These are phyloP conservation scores for Rhizomys pruinosus DNA, from an alignment of 2,113 vertebrate genomes.

Conservation along the genomic window DNA sequence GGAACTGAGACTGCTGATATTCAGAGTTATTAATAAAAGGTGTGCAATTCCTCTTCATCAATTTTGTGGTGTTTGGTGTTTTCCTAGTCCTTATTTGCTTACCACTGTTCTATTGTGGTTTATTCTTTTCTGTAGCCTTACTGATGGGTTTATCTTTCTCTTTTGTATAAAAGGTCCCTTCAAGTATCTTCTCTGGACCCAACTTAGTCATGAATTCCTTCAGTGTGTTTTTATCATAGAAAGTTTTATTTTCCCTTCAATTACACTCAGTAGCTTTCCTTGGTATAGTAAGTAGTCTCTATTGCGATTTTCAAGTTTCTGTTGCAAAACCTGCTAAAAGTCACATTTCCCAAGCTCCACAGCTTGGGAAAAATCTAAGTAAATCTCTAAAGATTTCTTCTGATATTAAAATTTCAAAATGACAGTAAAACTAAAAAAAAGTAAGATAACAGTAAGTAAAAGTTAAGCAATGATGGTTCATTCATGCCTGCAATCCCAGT, in stretches of 20 bases:
- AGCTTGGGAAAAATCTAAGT: background rate
- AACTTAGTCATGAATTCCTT: background rate
- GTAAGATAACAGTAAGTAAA: background rate
- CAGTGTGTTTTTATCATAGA: background rate
- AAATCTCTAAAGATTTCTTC: constrained; percentile 7
- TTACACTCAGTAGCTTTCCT: too few species aligned
- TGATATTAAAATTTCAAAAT: constrained; percentile 49
- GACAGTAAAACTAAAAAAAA: background rate
- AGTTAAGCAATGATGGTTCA: background rate
- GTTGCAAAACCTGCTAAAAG: background rate
- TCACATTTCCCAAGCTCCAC: background rate
- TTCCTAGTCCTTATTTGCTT: background rate
- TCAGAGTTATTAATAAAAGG: background rate
- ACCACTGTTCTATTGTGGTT: background rate
- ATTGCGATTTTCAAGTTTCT: background rate
- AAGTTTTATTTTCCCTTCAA: too few species aligned
- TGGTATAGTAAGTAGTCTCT: background rate
- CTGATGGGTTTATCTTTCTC: background rate
- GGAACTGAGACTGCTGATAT: background rate
- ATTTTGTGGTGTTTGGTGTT: background rate
- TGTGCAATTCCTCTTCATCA: background rate
- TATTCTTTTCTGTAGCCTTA: background rate
- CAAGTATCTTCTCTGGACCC: background rate
- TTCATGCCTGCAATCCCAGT: background rate
- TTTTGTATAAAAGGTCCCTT: background rate